phyloP scores from a whole-genome alignment of 2,797 vertebrate genomes.

The Astyanax mexicanus region DNA sequence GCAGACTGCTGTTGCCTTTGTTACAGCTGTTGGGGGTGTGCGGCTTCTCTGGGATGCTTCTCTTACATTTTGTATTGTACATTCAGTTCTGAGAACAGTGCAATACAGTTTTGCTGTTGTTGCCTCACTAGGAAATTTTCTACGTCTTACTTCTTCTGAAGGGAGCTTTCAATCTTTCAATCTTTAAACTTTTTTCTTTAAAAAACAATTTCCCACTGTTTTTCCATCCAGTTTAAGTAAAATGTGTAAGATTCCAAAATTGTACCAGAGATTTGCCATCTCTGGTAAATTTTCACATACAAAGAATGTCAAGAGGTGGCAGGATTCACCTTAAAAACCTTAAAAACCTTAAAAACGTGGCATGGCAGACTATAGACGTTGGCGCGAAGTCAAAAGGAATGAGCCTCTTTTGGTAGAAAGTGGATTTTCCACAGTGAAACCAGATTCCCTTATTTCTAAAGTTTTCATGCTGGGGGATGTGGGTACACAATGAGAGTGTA shows the following conservation, averaged over 20 bases:
- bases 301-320: too few species aligned
- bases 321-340: constrained; percentile 1
- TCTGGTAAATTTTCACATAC: too few species aligned
- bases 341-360: constrained; percentile 6
- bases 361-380: constrained; percentile 23
- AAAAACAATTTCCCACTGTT: too few species aligned
- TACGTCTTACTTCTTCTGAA: not conserved
- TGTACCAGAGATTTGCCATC: too few species aligned
- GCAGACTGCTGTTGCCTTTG: not conserved
- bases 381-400: constrained; percentile 28
- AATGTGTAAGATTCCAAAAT: too few species aligned
- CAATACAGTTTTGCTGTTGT: not conserved
- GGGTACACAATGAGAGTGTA: constrained; percentile 34
- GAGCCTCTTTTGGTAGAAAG: constrained; percentile 31
- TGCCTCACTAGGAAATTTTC: not conserved
- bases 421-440: constrained; percentile 54
- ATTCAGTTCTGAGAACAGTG: not conserved
- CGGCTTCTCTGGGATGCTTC: not conserved
- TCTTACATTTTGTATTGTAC: too few species aligned
- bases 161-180: not conserved
- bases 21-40: not conserved
- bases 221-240: not conserved
- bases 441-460: constrained; percentile 53
- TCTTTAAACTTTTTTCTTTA: too few species aligned
- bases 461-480: constrained; percentile 42